Evolutionary conservation across 2,797 vertebrate genomes (phyloP), one percentile per base, ranked within the genome.

Genomic region (Lagocephalus sceleratus): DNA sequence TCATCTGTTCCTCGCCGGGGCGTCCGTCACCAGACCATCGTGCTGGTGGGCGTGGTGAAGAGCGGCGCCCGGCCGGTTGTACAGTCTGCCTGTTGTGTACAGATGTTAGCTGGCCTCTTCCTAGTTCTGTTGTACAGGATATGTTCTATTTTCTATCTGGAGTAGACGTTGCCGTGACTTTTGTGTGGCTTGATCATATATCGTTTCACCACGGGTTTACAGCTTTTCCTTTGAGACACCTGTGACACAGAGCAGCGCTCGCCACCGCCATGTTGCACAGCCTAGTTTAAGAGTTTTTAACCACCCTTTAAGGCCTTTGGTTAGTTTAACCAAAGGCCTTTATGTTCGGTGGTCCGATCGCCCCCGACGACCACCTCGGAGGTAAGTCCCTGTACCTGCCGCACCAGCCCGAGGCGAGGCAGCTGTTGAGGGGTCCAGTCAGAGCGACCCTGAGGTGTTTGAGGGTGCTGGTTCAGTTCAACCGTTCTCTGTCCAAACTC

Each of bases 81-180:
- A 85, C 60, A 86, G 59, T 68, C 5, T 68, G 73, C 72, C 70
- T 75, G 62, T 75, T 69, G 61, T 87, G 84, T 86, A 84, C 32
- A 81, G 62, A 85, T 87, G 83, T 58, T 88, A 76, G 78, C 77
- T 81, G 83, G 85, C 74, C 75, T 71, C 76, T 77, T 84, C 67
- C 73, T 77, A 68, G 79, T 85, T 71, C 58, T 77, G 72, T 79
- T 88, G 87, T 85, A 85, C 85, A 84, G 83, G 84, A 84, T 85
- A 81, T 89, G 83, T 85, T 89, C 63, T 85, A 89, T 88, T 86
- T 86, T 85, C 78, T 84, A 87, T 83, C 82, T 77, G 72, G 76
- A 71, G 74, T 60, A 54, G 66, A 67, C 70, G 80, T 79, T 79
- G 82, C 85, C 79, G 74, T 23, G 70, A 61, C 71, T 23, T 66